Base-by-base conservation (phyloP, 2,797 vertebrate genomes). In the Clarias laeviceps region DNA sequence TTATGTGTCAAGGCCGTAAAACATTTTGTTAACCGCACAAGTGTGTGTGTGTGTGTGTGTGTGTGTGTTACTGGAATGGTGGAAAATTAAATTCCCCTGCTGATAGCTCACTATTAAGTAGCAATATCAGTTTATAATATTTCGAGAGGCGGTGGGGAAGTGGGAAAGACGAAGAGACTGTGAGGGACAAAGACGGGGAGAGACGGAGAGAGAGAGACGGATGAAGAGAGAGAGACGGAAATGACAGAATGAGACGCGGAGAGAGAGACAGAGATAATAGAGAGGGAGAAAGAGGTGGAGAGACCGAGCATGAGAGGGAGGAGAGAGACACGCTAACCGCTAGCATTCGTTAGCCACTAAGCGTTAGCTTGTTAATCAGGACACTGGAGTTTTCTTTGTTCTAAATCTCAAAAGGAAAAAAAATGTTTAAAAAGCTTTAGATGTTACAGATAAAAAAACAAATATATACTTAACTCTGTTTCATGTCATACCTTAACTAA, bases 31-130 rank as follows among this genome's bases (percentile, higher is more conserved):
- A 27, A 27, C 29, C 54, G 64, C 69, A 37, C n/a, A 54, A 59
- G 54, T 85, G 84, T 64, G 77, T 40, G 79, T 66, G 79, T 80
- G 79, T 86, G 80, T 74, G 80, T 80, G 61, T 66, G 54, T 82
- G 64, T 70, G 79, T 57, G 29, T n/a, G 70, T 81, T 66, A 68
- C 64, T 82, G 80, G 77, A 80, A 80, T 69, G 29, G 27, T 80
- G 18, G 54, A 32, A 62, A 77, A 56, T 70, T 34, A 5, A 14
- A 56, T 82, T 59, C 50, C 32, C 80, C 17, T 34, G 50, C 64
- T 69, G 27, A 70, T 64, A 69, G 56, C 54, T 81, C 64, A 81
- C 54, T 79, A 78, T 61, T 78, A 40, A 62, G 50, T 57, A 76
- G 73, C 73, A 32, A 76, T 76, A 74, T 74, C 45, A 56, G 56